These are phyloP conservation scores for Harpalus rufipes DNA, from an alignment of 2,888 invertebrate genomes.

Conservation along the genomic window DNA sequence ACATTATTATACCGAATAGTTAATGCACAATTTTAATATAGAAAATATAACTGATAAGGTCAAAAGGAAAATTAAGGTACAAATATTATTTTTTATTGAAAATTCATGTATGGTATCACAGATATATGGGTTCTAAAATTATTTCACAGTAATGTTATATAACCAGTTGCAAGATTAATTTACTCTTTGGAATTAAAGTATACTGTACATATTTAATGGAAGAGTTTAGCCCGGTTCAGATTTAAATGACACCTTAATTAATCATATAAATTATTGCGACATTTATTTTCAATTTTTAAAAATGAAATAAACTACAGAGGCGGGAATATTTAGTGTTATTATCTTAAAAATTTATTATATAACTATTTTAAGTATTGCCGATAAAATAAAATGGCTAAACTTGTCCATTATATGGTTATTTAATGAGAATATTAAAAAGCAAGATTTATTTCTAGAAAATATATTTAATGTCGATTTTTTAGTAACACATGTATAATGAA, in stretches of 20 bases:
- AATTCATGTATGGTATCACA: conserved; percentile 28
- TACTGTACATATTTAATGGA: too few species aligned
- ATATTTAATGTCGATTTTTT: conserved; percentile 38
- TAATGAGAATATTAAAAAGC: neutral
- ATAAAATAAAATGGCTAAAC: too few species aligned
- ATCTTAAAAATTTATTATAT: too few species aligned
- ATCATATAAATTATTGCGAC: too few species aligned
- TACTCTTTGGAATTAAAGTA: neutral
- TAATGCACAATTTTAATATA: neutral
- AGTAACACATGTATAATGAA: conserved; percentile 40
- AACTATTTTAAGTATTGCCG: too few species aligned
- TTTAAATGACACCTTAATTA: too few species aligned
- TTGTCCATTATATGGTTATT: neutral
- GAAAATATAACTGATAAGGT: neutral
- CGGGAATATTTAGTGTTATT: too few species aligned
- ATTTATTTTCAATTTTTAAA: too few species aligned
- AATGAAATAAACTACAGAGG: too few species aligned
- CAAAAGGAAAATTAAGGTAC: neutral
- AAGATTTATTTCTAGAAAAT: conserved; percentile 12
- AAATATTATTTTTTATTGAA: conserved; percentile 15
- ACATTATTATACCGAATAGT: too few species aligned
- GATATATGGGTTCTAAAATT: conserved; percentile 20
- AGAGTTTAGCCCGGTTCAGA: too few species aligned
- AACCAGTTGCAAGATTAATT: conserved; percentile 2
- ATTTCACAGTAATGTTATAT: conserved; percentile 15